Percentiles rank a stretch among this genome's conserved stretches.
These are phyloP conservation scores for Frankliniella fusca DNA, from an alignment of 2,888 invertebrate species.

Conservation along the genomic window DNA sequence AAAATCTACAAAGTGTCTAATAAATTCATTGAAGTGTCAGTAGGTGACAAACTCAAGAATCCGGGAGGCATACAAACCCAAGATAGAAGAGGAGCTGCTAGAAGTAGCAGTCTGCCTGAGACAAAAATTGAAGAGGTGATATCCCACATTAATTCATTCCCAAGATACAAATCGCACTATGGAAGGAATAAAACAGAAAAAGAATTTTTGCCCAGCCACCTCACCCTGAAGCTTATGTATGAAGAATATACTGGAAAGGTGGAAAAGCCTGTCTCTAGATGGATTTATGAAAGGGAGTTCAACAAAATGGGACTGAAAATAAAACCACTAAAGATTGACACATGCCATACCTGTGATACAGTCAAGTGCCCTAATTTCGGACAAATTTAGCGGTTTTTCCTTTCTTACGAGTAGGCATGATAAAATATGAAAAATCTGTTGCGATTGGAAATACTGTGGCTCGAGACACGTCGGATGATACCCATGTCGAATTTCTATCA, in stretches of 20 bases:
- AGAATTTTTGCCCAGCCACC: not conserved
- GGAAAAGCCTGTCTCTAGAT: not conserved
- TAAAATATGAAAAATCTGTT: no score
- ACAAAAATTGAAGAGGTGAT: not conserved
- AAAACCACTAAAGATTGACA: constrained; percentile 31
- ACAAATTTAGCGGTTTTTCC: no score
- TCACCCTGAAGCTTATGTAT: not conserved
- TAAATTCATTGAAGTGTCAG: not conserved
- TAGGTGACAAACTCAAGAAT: not conserved
- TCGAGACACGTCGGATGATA: no score
- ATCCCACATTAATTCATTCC: not conserved
- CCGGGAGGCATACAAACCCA: not conserved
- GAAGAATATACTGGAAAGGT: not conserved
- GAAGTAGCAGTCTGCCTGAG: not conserved
- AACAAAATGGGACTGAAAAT: not conserved
- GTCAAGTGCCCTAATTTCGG: no score
- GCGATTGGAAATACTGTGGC: no score
- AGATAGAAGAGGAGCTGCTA: not conserved
- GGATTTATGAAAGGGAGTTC: not conserved
- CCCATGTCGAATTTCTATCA: no score
- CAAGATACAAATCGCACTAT: not conserved
- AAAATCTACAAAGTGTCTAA: not conserved
- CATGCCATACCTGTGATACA: constrained; percentile 35
- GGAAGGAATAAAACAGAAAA: not conserved
- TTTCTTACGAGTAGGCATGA: no score